Evolutionary conservation across 2,113 vertebrate genomes (phyloP), one percentile per base, ranked within the genome.

Genomic region (Cheirogaleus medius): DNA sequence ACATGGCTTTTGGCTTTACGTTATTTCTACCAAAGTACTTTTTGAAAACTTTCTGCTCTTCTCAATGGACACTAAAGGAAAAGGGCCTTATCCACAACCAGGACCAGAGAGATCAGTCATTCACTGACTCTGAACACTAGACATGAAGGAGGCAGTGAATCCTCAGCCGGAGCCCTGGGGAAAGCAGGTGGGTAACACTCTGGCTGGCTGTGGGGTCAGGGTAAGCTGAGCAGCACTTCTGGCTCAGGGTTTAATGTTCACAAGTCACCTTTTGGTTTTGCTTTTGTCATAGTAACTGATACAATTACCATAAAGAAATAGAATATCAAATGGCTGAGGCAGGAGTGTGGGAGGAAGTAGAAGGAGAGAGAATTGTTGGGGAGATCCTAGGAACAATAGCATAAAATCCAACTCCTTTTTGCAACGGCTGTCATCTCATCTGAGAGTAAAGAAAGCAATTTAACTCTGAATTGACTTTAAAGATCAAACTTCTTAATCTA

Each of bases 331-430:
- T 76, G 63, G 17, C 52, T 18, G 44, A 29, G n/a, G 21, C 23
- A 32, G 14, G 27, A 52, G 4, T 49, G 1, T 63, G 37, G 29
- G 29, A 89, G 17, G 32, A 84, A 37, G 14, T 47, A n/a, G 34
- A 49, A 25, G 5, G 39, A 91, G 85, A 80, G 42, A 90, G 17
- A 82, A 95, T 17, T 80, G 3, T 63, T 34, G 68, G 44, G 1
- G 27, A 64, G 34, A 56, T 27, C 47, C 27, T 76, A 74, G 76
- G 63, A 88, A 90, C 10, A 87, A 92, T 6, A 56, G 4, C 80
- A 81, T 63, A 34, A 94, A 89, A 94, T 69, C 18, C 20, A 87
- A 13, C 44, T 86, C 11, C 25, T 20, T 95, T 82, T 95, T 90
- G 71, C 69, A 66, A 84, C 42, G 54, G 94, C 52, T 91, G 77